These are phyloP conservation scores for Sebastes steindachneri DNA, from an alignment of 2,797 vertebrate genomes.

Conservation along the genomic window DNA sequence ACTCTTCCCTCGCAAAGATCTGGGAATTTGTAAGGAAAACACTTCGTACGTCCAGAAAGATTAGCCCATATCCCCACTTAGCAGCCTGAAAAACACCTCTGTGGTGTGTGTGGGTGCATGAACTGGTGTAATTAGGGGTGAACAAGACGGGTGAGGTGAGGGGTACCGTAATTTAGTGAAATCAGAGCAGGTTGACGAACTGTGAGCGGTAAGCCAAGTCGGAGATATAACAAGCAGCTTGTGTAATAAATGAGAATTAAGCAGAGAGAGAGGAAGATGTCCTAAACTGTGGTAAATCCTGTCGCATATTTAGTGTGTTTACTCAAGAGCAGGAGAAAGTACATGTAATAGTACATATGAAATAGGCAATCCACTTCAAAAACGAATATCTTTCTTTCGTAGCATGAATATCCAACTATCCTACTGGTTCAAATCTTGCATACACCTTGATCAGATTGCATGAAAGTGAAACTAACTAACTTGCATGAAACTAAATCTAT, in stretches of 20 bases:
- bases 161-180: background rate
- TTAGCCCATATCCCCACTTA: slow-evolving; percentile 70
- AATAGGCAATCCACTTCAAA: background rate
- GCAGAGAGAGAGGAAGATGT: background rate
- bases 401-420: background rate
- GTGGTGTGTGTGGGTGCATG: slow-evolving; percentile 12
- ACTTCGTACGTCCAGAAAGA: slow-evolving; percentile 55
- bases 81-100: slow-evolving; percentile 44
- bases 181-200: slow-evolving; percentile 4
- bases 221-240: background rate
- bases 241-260: background rate
- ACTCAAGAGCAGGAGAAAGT: background rate
- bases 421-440: background rate
- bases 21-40: slow-evolving; percentile 74
- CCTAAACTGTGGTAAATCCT: background rate
- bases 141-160: slow-evolving; percentile 5
- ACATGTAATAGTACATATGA: background rate
- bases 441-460: background rate
- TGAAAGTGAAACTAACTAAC: background rate
- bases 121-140: slow-evolving; percentile 23
- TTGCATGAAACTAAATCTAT: background rate
- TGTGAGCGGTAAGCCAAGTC: background rate
- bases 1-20: slow-evolving; percentile 54
- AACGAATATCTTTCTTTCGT: background rate
- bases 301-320: background rate